phyloP scores from a whole-genome alignment of 1,140 invertebrate species.

The Zaprionus kolodkinae region DNA sequence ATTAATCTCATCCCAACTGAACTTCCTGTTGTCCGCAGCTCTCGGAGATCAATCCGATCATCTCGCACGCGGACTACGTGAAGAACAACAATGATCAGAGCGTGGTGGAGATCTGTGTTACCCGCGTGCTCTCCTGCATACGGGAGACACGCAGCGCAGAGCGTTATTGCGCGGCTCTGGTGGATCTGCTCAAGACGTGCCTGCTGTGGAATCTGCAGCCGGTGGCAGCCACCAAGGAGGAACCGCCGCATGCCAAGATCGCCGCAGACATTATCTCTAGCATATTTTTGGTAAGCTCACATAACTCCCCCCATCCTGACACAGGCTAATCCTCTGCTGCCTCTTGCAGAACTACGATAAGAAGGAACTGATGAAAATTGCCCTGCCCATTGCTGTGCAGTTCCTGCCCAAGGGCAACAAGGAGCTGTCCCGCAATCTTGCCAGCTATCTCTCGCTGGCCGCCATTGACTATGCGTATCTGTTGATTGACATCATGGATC shows the following conservation, averaged over 20 bases:
- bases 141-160: constrained; percentile 95
- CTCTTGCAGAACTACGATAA: constrained; percentile 90
- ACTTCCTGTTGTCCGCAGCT: constrained; percentile 82
- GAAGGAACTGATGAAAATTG: constrained; percentile 93
- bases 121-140: constrained; percentile 93
- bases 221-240: constrained; percentile 89
- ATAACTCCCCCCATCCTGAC: no score
- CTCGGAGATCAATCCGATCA: constrained; percentile 91
- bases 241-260: constrained; percentile 97
- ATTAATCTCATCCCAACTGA: neutral
- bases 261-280: constrained; percentile 96
- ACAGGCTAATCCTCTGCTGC: neutral
- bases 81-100: constrained; percentile 96
- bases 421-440: constrained; percentile 94
- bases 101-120: constrained; percentile 96
- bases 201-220: constrained; percentile 94
- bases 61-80: constrained; percentile 91
- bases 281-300: constrained; percentile 92
- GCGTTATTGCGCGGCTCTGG: constrained; percentile 92
- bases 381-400: constrained; percentile 95
- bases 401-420: constrained; percentile 95
- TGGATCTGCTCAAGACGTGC: constrained; percentile 93
- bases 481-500: constrained; percentile 92
- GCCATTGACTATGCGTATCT: constrained; percentile 95
- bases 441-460: constrained; percentile 95